phyloP scores from a whole-genome alignment of 2,113 vertebrate species.

The Zosterops japonicus region DNA sequence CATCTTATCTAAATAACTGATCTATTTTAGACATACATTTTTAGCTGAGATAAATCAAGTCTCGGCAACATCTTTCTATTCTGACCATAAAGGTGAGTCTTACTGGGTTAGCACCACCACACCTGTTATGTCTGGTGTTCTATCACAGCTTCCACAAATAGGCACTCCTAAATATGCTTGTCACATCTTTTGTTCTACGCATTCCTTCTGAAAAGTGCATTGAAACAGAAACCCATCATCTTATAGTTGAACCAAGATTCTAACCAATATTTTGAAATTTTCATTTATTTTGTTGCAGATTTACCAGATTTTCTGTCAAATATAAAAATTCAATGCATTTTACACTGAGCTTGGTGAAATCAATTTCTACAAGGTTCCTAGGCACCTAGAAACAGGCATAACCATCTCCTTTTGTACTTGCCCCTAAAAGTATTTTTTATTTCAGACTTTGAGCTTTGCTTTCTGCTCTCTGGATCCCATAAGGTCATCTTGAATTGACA shows the following conservation, averaged over 20 bases:
- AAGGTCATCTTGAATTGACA: neutral
- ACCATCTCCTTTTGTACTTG: neutral
- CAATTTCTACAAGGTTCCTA: neutral
- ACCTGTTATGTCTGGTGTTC: neutral
- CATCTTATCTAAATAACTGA: neutral
- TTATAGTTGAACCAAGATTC: neutral
- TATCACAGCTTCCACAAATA: neutral
- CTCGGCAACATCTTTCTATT: neutral
- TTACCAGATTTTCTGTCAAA: neutral
- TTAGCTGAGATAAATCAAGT: neutral
- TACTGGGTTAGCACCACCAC: neutral
- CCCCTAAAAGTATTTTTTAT: neutral
- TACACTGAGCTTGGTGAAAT: neutral
- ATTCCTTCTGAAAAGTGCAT: neutral
- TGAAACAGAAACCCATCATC: neutral
- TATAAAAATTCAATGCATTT: neutral
- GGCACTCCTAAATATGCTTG: neutral
- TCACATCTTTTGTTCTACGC: fast-evolving
- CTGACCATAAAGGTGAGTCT: neutral
- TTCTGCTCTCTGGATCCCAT: neutral
- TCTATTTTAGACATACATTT: neutral
- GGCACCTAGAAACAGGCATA: neutral
- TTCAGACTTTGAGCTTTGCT: neutral
- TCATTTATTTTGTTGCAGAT: neutral
- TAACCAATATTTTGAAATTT: neutral